A percentile compares a stretch with the other conserved stretches of the same genome.
phyloP scores from a whole-genome alignment of 2,113 vertebrate genomes.

The Dipodomys ordii region DNA sequence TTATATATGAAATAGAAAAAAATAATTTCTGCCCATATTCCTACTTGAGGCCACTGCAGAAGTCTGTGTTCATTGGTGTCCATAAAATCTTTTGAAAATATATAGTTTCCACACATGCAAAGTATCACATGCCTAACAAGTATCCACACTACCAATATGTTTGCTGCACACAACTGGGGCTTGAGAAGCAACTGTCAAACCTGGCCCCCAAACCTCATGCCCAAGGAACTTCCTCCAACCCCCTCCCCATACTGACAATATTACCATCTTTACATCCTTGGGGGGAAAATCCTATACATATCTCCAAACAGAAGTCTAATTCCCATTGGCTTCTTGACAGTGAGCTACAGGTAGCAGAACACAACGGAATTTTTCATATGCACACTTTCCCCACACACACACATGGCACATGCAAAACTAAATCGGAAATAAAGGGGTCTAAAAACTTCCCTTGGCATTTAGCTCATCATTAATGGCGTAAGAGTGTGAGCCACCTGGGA shows the following conservation, averaged over 20 bases:
- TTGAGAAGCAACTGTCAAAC: not conserved
- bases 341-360: not conserved
- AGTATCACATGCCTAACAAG: not conserved
- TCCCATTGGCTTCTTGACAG: not conserved
- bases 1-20: not conserved
- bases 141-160: not conserved
- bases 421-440: slow-evolving; percentile 30
- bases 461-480: not conserved
- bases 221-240: not conserved
- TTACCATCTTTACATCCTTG: not conserved
- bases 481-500: not conserved
- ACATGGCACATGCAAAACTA: slow-evolving; percentile 43
- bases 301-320: slow-evolving; percentile 25
- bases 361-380: slow-evolving; percentile 42
- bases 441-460: slow-evolving; percentile 25
- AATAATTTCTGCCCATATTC: not conserved
- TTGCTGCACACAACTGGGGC: not conserved
- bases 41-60: not conserved
- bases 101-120: not conserved
- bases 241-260: not conserved
- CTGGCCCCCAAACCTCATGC: not conserved
- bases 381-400: not conserved
- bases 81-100: not conserved
- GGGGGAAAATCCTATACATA: not conserved
- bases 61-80: not conserved